phyloP scores from a whole-genome alignment of 2,888 invertebrate genomes.

The Xanthorhoe designata region DNA sequence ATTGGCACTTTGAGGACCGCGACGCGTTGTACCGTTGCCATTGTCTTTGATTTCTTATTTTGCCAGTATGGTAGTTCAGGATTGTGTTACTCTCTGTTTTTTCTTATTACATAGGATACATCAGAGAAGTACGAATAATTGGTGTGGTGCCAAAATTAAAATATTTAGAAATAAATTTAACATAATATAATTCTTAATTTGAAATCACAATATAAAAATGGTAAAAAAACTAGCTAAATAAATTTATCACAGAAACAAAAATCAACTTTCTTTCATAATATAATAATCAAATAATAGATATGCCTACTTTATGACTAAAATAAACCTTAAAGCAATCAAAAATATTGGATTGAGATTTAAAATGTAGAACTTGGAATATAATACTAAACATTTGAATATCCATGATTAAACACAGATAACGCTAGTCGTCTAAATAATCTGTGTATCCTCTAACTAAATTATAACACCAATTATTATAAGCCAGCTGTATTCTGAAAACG shows the following conservation, averaged over 20 bases:
- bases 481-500: conserved; percentile 3
- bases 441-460: conserved; percentile 23
- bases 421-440: conserved; percentile 36
- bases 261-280: neutral
- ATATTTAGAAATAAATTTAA: conserved; percentile 2
- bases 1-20: too few relatives aligned
- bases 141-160: too few relatives aligned
- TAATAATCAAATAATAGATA: conserved; percentile 10
- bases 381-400: conserved; percentile 18
- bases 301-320: conserved; percentile 7
- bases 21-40: too few relatives aligned
- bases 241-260: conserved; percentile 25
- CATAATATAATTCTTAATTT: conserved; percentile 5
- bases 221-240: neutral
- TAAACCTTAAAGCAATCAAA: conserved; percentile 7
- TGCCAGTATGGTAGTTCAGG: too few relatives aligned
- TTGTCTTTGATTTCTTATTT: too few relatives aligned
- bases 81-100: too few relatives aligned
- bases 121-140: too few relatives aligned
- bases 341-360: conserved; percentile 33
- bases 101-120: too few relatives aligned
- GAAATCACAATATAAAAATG: neutral
- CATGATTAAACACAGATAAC: conserved; percentile 35
- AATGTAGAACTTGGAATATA: conserved; percentile 25
- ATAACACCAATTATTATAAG: conserved; percentile 22